Base-by-base conservation (phyloP, 2,113 vertebrate genomes). In the Xerus inauris region DNA sequence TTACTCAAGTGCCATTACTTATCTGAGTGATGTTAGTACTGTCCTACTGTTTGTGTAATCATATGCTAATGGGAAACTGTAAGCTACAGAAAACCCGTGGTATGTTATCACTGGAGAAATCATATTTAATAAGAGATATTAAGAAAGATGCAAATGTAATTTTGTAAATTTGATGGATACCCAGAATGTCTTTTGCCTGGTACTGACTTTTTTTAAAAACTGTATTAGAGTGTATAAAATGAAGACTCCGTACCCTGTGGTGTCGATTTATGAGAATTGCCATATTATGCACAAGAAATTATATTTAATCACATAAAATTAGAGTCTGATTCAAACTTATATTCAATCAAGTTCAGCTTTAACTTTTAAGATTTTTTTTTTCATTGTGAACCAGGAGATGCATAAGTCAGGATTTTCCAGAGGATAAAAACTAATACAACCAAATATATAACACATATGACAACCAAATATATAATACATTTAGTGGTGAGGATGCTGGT, bases 111-210 rank as follows among this genome's bases (percentile, higher is more conserved):
- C 9, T 67, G 17, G 32, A 94, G 73, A 92, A 92, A 94, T 96
- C 30, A 69, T 16, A 57, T 64, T 10, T 42, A 79, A n/a, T 57
- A 82, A 67, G 85, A 89, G 57, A 84, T 77, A 93, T 30, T 86
- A 94, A 85, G 54, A 91, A 92, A 85, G 67, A 83, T 75, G n/a
- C 30, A 92, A 89, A 94, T 67, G 7, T 82, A 94, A 85, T 93
- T 45, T 71, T 81, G 16, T 49, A 94, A 91, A 87, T 69, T 71
- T 85, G 77, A 72, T 90, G 51, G 28, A 17, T 95, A 30, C 17
- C 8, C 30, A 62, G 40, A 69, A 88, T 90, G 32, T 20, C 5
- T 76, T 94, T 94, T 83, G 9, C 67, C 86, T 95, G 12, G 16
- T 77, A 82, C 26, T 54, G n/a, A 40, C 47, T 92, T 75, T 89